These are phyloP conservation scores for Microctonus brassicae DNA, from an alignment of 2,888 invertebrate genomes.

Conservation along the genomic window DNA sequence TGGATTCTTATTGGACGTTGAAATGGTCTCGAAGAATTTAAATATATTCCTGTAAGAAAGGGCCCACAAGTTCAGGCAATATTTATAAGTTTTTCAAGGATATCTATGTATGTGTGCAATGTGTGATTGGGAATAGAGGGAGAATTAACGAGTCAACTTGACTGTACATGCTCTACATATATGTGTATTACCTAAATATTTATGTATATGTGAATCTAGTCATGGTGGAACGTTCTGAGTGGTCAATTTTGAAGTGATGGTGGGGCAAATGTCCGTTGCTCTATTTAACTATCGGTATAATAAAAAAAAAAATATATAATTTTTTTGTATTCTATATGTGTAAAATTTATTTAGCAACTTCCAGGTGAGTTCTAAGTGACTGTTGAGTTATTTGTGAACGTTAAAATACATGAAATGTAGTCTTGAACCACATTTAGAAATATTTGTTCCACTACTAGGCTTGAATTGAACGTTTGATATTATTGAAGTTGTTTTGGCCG, in stretches of 20 bases:
- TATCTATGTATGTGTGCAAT: neutral
- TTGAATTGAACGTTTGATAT: neutral
- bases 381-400: neutral
- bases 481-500: neutral
- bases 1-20: neutral
- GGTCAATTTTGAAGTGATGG: constrained; percentile 25
- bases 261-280: constrained; percentile 53
- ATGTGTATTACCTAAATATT: neutral
- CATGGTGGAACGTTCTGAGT: constrained; percentile 24
- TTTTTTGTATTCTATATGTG: neutral
- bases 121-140: constrained; percentile 4
- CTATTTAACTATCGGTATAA: constrained; percentile 50
- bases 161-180: constrained; percentile 4
- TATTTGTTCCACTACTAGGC: neutral
- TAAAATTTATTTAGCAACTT: neutral
- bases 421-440: neutral
- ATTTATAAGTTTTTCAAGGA: neutral
- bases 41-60: neutral
- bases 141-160: neutral
- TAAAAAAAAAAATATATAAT: constrained; percentile 20
- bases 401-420: neutral
- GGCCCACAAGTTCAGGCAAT: neutral
- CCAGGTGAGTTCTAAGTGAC: constrained; percentile 10
- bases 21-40: neutral
- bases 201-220: neutral